These are phyloP conservation scores for Piaya cayana DNA, from an alignment of 2,113 vertebrate species.

Conservation along the genomic window DNA sequence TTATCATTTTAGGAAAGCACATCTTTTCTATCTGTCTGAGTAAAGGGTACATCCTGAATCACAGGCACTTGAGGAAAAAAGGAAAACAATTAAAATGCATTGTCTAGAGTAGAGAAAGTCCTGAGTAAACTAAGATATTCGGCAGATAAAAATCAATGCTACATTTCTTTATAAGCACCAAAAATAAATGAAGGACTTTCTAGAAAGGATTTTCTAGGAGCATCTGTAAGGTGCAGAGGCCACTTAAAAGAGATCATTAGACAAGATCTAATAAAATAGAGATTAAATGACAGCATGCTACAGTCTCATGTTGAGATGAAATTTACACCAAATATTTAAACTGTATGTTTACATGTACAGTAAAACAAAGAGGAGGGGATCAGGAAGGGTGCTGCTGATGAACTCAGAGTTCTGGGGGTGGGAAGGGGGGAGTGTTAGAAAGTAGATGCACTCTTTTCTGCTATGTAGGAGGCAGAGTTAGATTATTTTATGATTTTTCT, in stretches of 20 bases:
- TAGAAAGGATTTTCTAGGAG: neutral
- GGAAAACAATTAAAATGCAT: neutral
- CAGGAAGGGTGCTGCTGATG: neutral
- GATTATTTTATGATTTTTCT: neutral
- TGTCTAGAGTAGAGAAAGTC: neutral
- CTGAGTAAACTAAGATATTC: neutral
- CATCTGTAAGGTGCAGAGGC: neutral
- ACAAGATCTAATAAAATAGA: neutral
- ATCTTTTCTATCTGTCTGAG: neutral
- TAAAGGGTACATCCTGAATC: neutral
- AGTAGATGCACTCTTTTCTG: neutral
- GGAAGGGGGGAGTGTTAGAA: rapidly evolving
- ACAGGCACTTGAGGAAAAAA: neutral
- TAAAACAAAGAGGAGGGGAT: neutral
- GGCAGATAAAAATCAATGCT: neutral
- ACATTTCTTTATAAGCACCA: neutral
- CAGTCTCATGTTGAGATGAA: neutral
- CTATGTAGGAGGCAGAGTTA: neutral
- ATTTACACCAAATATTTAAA: neutral
- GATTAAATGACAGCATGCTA: neutral
- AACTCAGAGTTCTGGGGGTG: neutral
- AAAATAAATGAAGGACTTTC: neutral
- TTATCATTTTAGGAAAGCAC: neutral
- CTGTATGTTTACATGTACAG: neutral
- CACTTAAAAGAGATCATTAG: neutral